A percentile compares a stretch with the other conserved stretches of the same genome.
phyloP scores from a whole-genome alignment of 2,888 invertebrate species.

The Ferrisia virgata region DNA sequence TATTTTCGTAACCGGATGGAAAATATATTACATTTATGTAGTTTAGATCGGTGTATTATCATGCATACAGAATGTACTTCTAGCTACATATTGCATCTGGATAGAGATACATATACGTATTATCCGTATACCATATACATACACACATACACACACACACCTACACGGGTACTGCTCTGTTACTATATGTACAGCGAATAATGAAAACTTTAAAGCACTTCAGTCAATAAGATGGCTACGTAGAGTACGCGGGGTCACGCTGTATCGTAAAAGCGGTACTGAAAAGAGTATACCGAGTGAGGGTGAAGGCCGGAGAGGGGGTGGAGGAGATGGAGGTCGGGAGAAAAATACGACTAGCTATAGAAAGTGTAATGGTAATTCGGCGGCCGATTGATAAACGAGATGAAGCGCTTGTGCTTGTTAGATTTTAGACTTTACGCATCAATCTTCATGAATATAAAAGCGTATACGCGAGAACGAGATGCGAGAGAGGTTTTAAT shows the following conservation, averaged over 20 bases:
- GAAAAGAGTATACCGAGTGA: background rate
- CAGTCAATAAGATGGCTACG: background rate
- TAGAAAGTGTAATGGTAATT: background rate
- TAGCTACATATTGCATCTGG: too few species aligned
- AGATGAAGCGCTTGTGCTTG: conserved; percentile 4
- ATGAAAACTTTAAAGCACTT: background rate
- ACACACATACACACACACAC: background rate
- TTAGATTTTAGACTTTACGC: conserved; percentile 17
- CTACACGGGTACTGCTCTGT: background rate
- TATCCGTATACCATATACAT: background rate
- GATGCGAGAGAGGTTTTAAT: background rate
- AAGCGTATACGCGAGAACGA: background rate
- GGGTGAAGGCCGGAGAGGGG: background rate
- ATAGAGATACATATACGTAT: too few species aligned
- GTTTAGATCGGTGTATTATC: background rate
- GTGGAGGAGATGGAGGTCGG: too few species aligned
- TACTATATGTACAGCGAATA: too few species aligned
- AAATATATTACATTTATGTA: background rate
- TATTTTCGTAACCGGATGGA: background rate
- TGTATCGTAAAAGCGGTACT: too few species aligned
- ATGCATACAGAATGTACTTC: background rate
- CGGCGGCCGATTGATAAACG: conserved; percentile 17
- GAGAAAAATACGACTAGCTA: background rate
- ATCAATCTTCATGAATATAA: conserved; percentile 17
- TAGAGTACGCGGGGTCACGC: background rate